Conservation (phyloP, 35 echinoderm and acorn worm genomes). For the Apostichopus parvimensis region DNA sequence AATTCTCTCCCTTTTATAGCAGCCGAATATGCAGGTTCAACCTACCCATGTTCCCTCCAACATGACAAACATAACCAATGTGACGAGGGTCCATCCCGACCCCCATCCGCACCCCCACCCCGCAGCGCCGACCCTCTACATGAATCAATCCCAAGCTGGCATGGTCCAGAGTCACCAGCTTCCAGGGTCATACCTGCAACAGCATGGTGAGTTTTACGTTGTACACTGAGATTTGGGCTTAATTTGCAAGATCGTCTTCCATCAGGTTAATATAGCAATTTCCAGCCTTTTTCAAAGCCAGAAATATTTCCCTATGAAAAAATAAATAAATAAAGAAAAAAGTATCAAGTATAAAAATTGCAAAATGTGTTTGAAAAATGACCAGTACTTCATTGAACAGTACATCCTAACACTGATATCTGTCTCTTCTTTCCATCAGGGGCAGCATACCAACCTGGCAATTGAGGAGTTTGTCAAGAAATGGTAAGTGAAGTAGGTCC, state of each 20-base stretch:
- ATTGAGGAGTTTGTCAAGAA: conserved; percentile 3
- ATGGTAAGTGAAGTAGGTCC: not conserved
- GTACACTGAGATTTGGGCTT: no score
- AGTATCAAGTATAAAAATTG: no score
- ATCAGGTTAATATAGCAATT: no score
- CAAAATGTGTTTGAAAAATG: no score
- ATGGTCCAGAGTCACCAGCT: conserved; percentile 25
- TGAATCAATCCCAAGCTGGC: not conserved
- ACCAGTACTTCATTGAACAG: no score
- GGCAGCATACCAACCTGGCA: not conserved
- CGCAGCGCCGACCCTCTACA: not conserved
- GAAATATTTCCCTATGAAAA: no score
- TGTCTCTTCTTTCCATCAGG: not conserved
- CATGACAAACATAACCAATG: conserved; percentile 42
- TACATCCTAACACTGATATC: not conserved
- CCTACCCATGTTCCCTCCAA: conserved; percentile 38
- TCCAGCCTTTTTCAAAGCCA: no score
- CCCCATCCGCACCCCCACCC: conserved; percentile 19
- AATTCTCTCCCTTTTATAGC: not conserved
- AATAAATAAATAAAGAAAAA: no score
- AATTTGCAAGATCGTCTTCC: no score
- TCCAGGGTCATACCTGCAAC: conserved; percentile 20
- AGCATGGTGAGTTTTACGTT: conserved; percentile 26
- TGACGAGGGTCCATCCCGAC: conserved; percentile 33
- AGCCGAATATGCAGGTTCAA: conserved; percentile 49